A percentile compares a stretch with the other conserved stretches of the same genome.
phyloP scores from a whole-genome alignment of 1,140 invertebrate species.

The Agrypnia vestita region DNA sequence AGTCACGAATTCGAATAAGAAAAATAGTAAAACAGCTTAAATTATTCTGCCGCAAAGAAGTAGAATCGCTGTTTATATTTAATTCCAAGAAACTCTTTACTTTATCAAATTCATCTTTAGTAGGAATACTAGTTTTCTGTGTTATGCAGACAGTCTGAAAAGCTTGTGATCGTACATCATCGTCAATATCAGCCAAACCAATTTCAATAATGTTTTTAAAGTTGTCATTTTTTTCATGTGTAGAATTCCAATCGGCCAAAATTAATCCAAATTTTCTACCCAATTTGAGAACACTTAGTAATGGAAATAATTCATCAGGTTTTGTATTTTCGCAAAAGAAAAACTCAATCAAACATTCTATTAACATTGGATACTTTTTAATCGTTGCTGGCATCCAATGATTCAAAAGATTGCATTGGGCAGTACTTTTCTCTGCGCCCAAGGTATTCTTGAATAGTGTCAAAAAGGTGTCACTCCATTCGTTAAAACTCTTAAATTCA shows the following conservation, averaged over 20 bases:
- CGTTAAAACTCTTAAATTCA: constrained; percentile 62
- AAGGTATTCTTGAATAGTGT: constrained; percentile 62
- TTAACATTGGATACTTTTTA: constrained; percentile 66
- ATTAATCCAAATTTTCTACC: constrained; percentile 65
- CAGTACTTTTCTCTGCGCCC: constrained; percentile 59
- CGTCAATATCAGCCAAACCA: constrained; percentile 63
- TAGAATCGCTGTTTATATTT: constrained; percentile 70
- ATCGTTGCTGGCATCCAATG: constrained; percentile 69
- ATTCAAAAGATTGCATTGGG: constrained; percentile 68
- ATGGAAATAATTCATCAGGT: constrained; percentile 63
- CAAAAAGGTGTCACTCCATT: constrained; percentile 66
- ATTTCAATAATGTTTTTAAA: constrained; percentile 42
- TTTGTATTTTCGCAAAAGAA: constrained; percentile 22
- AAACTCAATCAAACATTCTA: constrained; percentile 59
- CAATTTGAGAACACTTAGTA: constrained; percentile 65
- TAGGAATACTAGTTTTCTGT: constrained; percentile 63
- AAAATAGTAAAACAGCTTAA: constrained; percentile 65
- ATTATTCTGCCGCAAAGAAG: constrained; percentile 67
- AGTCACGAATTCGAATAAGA: constrained; percentile 58
- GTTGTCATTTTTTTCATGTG: neutral
- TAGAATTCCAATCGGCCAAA: constrained; percentile 47
- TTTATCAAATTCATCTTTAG: constrained; percentile 62
- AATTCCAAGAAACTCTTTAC: constrained; percentile 65
- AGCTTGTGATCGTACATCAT: constrained; percentile 64
- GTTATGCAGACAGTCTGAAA: constrained; percentile 67